Evolutionary conservation across 2,113 vertebrate species (phyloP).

Genomic region (Coreoperca whiteheadi): DNA sequence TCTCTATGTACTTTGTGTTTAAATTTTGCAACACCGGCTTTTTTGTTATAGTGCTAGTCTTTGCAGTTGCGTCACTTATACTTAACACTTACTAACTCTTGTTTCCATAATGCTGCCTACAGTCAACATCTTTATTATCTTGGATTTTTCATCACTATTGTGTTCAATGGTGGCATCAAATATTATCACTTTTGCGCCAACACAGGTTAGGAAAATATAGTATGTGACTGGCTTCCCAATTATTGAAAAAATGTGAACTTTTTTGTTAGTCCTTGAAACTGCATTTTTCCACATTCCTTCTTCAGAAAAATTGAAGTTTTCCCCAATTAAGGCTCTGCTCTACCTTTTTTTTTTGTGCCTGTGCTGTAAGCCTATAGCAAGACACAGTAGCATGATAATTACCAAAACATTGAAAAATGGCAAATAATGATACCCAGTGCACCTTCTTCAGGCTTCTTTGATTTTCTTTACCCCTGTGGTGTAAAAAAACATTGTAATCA

Average conservation of each 20-base stretch:
- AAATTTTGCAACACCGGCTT: neutral
- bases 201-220: neutral
- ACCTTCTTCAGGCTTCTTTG: neutral
- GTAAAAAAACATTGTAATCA: neutral
- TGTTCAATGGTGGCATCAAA: neutral
- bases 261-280: neutral
- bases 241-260: neutral
- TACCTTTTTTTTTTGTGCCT: slow-evolving; percentile 1
- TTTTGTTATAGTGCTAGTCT: neutral
- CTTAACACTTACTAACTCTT: neutral
- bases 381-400: neutral
- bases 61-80: neutral
- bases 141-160: neutral
- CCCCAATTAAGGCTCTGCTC: neutral
- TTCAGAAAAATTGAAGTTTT: neutral
- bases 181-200: neutral
- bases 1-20: slow-evolving; percentile 23
- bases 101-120: no score
- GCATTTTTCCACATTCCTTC: neutral
- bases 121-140: neutral
- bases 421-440: neutral
- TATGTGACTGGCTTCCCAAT: neutral
- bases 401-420: neutral
- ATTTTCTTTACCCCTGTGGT: slow-evolving; percentile 6
- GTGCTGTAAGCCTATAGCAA: neutral